Evolutionary conservation across 2,888 invertebrate species (phyloP).

Genomic region (Tridacna gigas): DNA sequence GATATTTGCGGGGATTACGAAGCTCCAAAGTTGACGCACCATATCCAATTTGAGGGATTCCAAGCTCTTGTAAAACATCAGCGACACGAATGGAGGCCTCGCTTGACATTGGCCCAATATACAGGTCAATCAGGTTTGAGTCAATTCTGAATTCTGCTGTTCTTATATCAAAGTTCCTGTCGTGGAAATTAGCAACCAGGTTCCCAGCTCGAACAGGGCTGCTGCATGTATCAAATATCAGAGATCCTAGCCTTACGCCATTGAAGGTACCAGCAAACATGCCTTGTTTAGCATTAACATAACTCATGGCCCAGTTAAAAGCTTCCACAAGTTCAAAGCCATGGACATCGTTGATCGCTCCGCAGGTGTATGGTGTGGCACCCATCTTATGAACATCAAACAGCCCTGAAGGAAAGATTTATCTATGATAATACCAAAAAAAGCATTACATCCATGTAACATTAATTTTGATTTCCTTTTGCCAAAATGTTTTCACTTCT

Average conservation of each 20-base stretch:
- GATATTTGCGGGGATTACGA: conserved; percentile 71
- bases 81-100: conserved; percentile 78
- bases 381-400: conserved; percentile 82
- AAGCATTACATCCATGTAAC: too few species aligned
- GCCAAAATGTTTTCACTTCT: too few species aligned
- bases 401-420: conserved; percentile 72
- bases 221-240: conserved; percentile 80
- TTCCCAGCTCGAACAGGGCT: conserved; percentile 80
- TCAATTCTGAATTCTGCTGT: conserved; percentile 59
- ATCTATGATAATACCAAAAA: too few species aligned
- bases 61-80: conserved; percentile 75
- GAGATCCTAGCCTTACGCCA: conserved; percentile 76
- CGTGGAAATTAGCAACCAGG: conserved; percentile 81
- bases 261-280: conserved; percentile 72
- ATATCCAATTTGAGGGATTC: conserved; percentile 82
- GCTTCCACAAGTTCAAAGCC: conserved; percentile 82
- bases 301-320: conserved; percentile 81
- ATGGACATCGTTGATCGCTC: conserved; percentile 77
- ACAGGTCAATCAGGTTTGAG: conserved; percentile 73
- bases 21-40: conserved; percentile 78
- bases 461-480: too few species aligned
- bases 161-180: conserved; percentile 71
- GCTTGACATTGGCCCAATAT: conserved; percentile 79
- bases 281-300: conserved; percentile 78
- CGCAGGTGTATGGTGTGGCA: conserved; percentile 79